phyloP scores from a whole-genome alignment of 2,888 invertebrate species.

The Hartigia nigra region DNA sequence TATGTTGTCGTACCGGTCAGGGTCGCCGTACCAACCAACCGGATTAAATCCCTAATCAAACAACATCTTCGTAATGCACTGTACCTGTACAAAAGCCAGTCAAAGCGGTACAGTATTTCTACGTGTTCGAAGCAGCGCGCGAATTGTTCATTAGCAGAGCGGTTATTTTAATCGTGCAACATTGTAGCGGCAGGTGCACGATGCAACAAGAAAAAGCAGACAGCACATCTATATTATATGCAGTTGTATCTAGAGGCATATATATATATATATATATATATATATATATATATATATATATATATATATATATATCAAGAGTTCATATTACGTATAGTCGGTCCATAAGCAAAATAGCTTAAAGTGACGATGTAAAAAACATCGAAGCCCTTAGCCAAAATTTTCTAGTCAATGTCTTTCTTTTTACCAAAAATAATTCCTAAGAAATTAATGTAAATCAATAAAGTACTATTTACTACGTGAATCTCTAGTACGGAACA shows the following conservation, averaged over 20 bases:
- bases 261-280: neutral
- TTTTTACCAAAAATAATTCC: too few species aligned
- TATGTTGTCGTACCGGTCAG: neutral
- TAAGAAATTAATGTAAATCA: too few species aligned
- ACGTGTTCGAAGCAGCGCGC: neutral
- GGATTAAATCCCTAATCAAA: neutral
- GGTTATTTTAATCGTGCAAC: neutral
- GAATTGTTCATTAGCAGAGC: neutral
- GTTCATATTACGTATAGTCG: neutral
- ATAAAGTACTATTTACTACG: too few species aligned
- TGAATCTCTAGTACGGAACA: too few species aligned
- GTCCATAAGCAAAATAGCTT: too few species aligned
- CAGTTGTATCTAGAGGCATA: neutral
- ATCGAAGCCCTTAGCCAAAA: too few species aligned
- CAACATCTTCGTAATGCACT: neutral
- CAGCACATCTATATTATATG: neutral
- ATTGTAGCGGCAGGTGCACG: neutral
- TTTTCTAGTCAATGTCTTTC: too few species aligned
- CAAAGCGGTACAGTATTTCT: neutral
- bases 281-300: neutral
- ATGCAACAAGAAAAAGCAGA: neutral
- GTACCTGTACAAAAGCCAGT: neutral
- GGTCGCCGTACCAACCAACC: neutral
- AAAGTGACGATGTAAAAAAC: too few species aligned
- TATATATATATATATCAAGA: neutral